phyloP scores from a whole-genome alignment of 2,797 vertebrate species.

The Rhynchotus rufescens region DNA sequence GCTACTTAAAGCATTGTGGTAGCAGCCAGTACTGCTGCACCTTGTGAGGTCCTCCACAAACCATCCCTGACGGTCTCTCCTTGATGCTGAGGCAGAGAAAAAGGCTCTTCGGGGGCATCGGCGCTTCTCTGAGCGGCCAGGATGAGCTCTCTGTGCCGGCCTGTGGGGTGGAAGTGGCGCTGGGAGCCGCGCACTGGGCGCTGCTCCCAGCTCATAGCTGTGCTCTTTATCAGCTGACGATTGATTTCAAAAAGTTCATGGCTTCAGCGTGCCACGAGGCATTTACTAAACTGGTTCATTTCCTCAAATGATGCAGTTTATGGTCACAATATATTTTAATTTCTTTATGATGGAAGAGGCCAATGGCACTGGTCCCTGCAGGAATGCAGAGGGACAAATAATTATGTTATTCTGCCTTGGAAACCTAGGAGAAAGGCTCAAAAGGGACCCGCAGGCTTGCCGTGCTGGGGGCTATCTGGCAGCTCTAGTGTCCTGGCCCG shows the following conservation, averaged over 20 bases:
- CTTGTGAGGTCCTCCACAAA: background rate
- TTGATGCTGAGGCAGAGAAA: accelerated
- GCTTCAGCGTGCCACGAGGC: background rate
- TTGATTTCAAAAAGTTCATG: conserved; percentile 85
- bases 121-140: background rate
- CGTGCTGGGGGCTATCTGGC: background rate
- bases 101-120: background rate
- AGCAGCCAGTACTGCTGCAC: background rate
- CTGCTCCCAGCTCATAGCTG: conserved; percentile 84
- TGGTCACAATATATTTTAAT: conserved; percentile 94
- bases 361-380: conserved; percentile 23
- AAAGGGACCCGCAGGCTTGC: background rate
- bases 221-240: conserved; percentile 84
- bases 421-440: background rate
- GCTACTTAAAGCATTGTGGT: accelerated
- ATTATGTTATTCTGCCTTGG: background rate
- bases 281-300: conserved; percentile 64
- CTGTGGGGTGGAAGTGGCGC: background rate
- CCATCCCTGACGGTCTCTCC: accelerated
- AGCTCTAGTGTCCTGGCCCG: background rate
- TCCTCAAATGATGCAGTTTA: conserved; percentile 82
- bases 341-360: conserved; percentile 79
- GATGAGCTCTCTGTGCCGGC: background rate
- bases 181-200: background rate
- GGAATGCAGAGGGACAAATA: conserved; percentile 18